Evolutionary conservation across 2,797 vertebrate species (phyloP), one percentile per base, ranked within the genome.

Genomic region (Hypotaenidia philippensis): DNA sequence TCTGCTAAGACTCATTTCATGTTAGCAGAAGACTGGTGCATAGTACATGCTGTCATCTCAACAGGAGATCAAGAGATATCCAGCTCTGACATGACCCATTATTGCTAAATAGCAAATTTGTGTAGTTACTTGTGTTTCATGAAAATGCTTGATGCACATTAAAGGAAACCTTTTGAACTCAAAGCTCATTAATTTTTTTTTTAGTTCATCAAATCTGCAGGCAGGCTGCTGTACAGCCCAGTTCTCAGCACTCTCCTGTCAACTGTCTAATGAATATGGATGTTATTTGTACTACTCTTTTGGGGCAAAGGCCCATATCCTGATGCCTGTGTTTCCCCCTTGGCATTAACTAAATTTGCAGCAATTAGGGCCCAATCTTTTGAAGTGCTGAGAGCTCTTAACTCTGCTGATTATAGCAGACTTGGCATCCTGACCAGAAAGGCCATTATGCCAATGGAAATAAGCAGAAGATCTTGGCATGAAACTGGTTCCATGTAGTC

Each of bases 161-260:
- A 95, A 98, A 97, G 79, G 66, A 83, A 96, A 96, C 44, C 89
- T 97, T 97, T 97, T 95, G 87, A 97, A 97, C 87, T 23, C 75
- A 80, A 57, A 61, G 47, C 84, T 97, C 94, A 96, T 98, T 97
- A 97, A 41, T 93, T 38, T 94, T 91, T 83, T 83, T 83, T 86
- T 95, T 84, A 95, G 80, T 97, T 97, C 71, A 91, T 96, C 95
- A 95, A 11, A 91, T 96, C 81, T 94, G 41, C 75, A 87, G 86
- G 36, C 80, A 95, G 83, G 40, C 49, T 87, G 84, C 83, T 65
- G 45, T 95, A 76, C 76, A 93, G 72, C 61, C 81, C 66, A 63
- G 65, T 92, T 78, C 53, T 89, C 77, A 81, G 44, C 78, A 31
- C 52, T 96, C 60, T 94, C 78, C 57, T 87, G 74, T 69, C 85